These are phyloP conservation scores for Tonatia bakeri DNA, from an alignment of 2,113 vertebrate genomes.

Conservation along the genomic window DNA sequence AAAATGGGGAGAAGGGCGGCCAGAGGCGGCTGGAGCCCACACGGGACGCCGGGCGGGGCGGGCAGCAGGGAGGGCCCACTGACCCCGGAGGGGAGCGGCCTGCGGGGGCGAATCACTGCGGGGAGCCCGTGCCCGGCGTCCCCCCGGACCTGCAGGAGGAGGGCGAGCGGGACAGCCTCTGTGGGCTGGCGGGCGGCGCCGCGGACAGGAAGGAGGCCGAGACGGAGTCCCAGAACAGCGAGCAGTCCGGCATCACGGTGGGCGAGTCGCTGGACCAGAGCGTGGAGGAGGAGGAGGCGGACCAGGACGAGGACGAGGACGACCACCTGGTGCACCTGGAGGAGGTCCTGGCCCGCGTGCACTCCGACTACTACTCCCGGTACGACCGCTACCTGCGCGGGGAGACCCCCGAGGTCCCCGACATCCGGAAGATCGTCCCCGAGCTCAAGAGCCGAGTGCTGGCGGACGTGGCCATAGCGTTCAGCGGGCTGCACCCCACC, in stretches of 20 bases:
- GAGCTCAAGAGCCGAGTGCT: conserved; percentile 92
- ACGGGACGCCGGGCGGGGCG: conserved; percentile 3
- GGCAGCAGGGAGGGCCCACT: neutral
- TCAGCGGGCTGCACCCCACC: conserved; percentile 96
- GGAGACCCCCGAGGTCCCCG: conserved; percentile 85
- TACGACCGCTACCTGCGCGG: conserved; percentile 88
- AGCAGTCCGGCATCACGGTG: conserved; percentile 93
- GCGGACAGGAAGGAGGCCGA: conserved; percentile 90
- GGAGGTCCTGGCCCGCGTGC: conserved; percentile 93
- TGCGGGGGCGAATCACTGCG: conserved; percentile 54
- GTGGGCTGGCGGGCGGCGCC: conserved; percentile 89
- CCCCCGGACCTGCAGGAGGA: conserved; percentile 75
- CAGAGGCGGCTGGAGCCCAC: conserved; percentile 66
- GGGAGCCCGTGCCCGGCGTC: conserved; percentile 19
- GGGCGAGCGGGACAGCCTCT: conserved; percentile 79
- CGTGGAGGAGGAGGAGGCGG: conserved; percentile 89
- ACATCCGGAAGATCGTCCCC: conserved; percentile 94
- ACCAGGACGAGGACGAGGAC: conserved; percentile 86
- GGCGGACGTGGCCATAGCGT: conserved; percentile 87
- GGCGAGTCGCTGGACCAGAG: conserved; percentile 95
- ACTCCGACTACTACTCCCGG: conserved; percentile 90
- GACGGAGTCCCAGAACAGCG: conserved; percentile 96
- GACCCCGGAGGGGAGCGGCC: conserved; percentile 39
- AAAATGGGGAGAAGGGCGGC: conserved; percentile 77
- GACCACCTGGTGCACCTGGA: conserved; percentile 97